Conservation (phyloP, 2,888 invertebrate genomes). For the Eupithecia subumbrata region DNA sequence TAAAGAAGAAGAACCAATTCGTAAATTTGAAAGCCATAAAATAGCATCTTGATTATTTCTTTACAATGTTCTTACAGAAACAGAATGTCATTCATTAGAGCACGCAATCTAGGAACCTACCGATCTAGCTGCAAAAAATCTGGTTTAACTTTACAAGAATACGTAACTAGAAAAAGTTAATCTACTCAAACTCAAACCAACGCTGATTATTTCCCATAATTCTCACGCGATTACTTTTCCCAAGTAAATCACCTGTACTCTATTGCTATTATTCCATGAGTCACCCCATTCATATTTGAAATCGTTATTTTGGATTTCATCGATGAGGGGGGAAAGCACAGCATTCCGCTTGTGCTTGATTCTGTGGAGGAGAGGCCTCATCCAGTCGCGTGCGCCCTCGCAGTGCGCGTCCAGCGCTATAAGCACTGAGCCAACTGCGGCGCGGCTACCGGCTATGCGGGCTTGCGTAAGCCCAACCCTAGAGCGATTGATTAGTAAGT, state of each 20-base stretch:
- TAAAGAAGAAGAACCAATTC: background rate
- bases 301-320: slow-evolving; percentile 91
- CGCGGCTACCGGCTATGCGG: slow-evolving; percentile 53
- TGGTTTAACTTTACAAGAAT: background rate
- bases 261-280: background rate
- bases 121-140: background rate
- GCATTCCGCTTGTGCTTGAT: slow-evolving; percentile 2
- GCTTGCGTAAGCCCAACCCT: slow-evolving; percentile 94
- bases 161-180: background rate
- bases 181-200: background rate
- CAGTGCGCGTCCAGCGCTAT: slow-evolving; percentile 35
- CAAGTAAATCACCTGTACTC: slow-evolving; percentile 47
- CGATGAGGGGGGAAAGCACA: slow-evolving; percentile 89
- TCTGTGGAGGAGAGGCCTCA: slow-evolving; percentile 88
- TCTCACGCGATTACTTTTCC: background rate
- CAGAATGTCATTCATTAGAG: background rate
- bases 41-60: background rate
- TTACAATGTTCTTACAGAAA: background rate
- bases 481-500: slow-evolving; percentile 78
- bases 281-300: slow-evolving; percentile 59
- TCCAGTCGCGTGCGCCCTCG: slow-evolving; percentile 13
- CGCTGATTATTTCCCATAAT: background rate
- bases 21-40: background rate
- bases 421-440: slow-evolving; percentile 64
- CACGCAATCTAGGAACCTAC: background rate